Base-by-base conservation (phyloP, 2,797 vertebrate genomes). In the Poecile montanus region DNA sequence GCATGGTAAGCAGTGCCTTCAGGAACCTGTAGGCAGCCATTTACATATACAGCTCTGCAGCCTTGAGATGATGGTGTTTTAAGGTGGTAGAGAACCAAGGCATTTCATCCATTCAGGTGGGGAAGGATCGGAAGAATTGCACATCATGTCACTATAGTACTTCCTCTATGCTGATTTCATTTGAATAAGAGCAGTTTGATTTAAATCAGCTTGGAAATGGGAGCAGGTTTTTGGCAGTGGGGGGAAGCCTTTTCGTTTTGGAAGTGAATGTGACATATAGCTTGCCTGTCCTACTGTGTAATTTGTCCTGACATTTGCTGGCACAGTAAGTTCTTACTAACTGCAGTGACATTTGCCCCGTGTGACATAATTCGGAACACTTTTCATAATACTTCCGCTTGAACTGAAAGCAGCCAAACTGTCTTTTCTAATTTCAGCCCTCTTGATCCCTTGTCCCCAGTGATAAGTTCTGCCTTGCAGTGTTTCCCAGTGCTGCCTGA, bases 381-480 rank as follows among this genome's bases (percentile, higher is more conserved):
- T 95, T 47, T 88, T 76, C 68, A 34, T 94, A 90, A 77, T 94
- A 53, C 83, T 89, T 96, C 62, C 54, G 45, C 89, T 92, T 89
- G 88, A 94, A 73, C 88, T 85, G 61, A 65, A 81, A 82, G 88
- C 84, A 94, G 76, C 47, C 82, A 78, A 91, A 67, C 87, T 90
- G 91, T 92, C 89, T 93, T 84, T 92, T 94, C 91, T 85, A 71
- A 83, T 96, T 93, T 92, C 84, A 74, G 53, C 42, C 89, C 56
- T 84, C 89, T 66, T 80, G 48, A 50, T 75, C 44, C 60, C 57
- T 65, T 70, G 36, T 88, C 57, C 87, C 50, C 6, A 7, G 12
- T 23, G 74, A 10, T 34, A 70, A 94, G 19, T 75, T 96, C 82
- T 94, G 63, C 88, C 92, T 90, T 84, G 36, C 75, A 75, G 78